A percentile compares a stretch with the other conserved stretches of the same genome.
Conservation (phyloP, 2,888 invertebrate species). For the Helleia helle region DNA sequence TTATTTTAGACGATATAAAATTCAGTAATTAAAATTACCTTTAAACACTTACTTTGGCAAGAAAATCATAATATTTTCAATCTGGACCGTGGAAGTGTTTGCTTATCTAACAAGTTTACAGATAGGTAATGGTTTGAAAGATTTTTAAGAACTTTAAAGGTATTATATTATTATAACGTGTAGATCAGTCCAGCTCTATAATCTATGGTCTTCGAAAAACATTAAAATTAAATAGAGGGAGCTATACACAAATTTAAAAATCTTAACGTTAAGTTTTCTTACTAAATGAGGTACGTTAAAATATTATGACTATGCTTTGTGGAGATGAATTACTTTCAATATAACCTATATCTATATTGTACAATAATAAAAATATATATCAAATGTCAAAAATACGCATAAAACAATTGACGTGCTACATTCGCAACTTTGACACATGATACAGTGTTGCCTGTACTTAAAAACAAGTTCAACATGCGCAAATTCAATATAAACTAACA, state of each 20-base stretch:
- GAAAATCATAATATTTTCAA: slow-evolving; percentile 26
- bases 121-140: not conserved
- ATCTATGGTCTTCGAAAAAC: slow-evolving; percentile 3
- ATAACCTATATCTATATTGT: slow-evolving; percentile 35
- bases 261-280: slow-evolving; percentile 50
- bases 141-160: not conserved
- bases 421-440: slow-evolving; percentile 22
- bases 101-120: not conserved
- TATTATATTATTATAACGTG: not conserved
- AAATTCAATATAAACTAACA: slow-evolving; percentile 59
- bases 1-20: slow-evolving; percentile 8
- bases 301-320: slow-evolving; percentile 61
- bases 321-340: slow-evolving; percentile 36
- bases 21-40: slow-evolving; percentile 7
- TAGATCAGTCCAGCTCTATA: not conserved
- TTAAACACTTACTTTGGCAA: slow-evolving; percentile 54
- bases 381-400: slow-evolving; percentile 25
- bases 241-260: slow-evolving; percentile 25
- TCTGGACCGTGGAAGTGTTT: not conserved
- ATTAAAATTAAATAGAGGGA: slow-evolving; percentile 5
- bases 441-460: slow-evolving; percentile 27
- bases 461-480: slow-evolving; percentile 59
- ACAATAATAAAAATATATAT: slow-evolving; percentile 26
- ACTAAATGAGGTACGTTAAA: slow-evolving; percentile 71
- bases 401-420: not conserved